These are phyloP conservation scores for Clarias gariepinus DNA, from an alignment of 2,113 vertebrate genomes.

Conservation along the genomic window DNA sequence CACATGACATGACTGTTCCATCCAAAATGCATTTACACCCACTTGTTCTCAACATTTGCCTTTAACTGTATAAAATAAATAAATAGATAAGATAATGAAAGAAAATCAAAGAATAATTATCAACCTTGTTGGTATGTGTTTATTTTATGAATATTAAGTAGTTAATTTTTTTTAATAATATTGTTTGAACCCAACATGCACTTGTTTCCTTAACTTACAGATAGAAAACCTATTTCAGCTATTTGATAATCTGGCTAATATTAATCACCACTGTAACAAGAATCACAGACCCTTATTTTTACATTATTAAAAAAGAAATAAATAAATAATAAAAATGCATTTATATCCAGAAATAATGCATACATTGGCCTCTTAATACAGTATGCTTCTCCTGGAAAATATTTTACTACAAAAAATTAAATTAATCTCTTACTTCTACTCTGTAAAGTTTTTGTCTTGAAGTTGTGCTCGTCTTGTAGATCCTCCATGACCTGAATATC, in stretches of 20 bases:
- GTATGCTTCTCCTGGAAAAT: background rate
- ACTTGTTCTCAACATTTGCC: background rate
- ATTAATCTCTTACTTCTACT: slow-evolving; percentile 70
- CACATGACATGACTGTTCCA: background rate
- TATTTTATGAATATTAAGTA: background rate
- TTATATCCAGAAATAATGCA: background rate
- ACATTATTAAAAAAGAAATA: background rate
- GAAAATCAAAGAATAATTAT: too few relatives aligned
- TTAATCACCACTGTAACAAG: background rate
- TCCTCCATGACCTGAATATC: slow-evolving; percentile 83
- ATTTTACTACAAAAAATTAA: too few relatives aligned
- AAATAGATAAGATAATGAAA: too few relatives aligned
- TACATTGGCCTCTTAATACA: background rate
- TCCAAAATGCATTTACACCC: background rate
- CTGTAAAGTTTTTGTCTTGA: slow-evolving; percentile 79
- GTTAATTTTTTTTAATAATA: background rate
- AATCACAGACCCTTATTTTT: background rate
- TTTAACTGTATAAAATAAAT: too few relatives aligned
- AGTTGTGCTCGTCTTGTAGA: slow-evolving; percentile 84
- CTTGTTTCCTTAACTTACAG: background rate
- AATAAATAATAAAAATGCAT: too few relatives aligned
- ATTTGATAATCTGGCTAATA: background rate
- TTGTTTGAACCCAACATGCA: background rate
- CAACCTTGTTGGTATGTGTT: too few relatives aligned
- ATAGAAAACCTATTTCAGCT: too few relatives aligned